These are phyloP conservation scores for Metellina segmentata DNA, from an alignment of 2,888 invertebrate genomes.

Conservation along the genomic window DNA sequence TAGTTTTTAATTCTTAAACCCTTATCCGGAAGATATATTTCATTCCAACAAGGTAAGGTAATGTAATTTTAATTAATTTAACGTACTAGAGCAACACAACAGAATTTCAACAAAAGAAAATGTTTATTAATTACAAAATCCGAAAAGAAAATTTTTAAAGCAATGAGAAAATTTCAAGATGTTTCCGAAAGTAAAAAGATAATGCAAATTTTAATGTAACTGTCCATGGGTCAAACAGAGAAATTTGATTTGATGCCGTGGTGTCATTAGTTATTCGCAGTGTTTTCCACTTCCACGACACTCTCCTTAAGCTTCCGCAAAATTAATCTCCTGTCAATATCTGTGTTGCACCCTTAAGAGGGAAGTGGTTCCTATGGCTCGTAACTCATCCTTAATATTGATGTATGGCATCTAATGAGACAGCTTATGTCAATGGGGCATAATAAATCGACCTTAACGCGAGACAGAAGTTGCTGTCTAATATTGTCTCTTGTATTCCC, in stretches of 20 bases:
- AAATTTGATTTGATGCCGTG: background rate
- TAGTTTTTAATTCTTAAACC: too few relatives aligned
- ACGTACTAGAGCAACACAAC: too few relatives aligned
- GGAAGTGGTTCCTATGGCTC: background rate
- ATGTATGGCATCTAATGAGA: conserved; percentile 19
- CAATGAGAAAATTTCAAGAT: too few relatives aligned
- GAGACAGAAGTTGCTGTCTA: background rate
- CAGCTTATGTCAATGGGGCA: background rate
- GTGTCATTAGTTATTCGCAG: background rate
- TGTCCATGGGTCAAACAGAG: background rate
- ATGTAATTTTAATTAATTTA: too few relatives aligned
- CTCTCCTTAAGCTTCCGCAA: background rate
- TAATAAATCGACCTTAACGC: conserved; percentile 1
- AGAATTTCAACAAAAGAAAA: too few relatives aligned
- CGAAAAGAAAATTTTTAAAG: too few relatives aligned
- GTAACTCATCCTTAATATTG: conserved; percentile 7
- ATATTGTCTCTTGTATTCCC: background rate
- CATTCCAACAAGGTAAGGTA: too few relatives aligned
- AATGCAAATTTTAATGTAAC: background rate
- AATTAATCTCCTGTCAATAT: background rate
- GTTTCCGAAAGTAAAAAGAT: too few relatives aligned
- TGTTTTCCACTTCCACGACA: background rate
- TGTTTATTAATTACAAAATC: too few relatives aligned
- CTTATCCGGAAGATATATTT: too few relatives aligned
- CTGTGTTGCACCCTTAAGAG: background rate